These are phyloP conservation scores for Eriocheir sinensis DNA, from an alignment of 1,140 invertebrate species.

Conservation along the genomic window DNA sequence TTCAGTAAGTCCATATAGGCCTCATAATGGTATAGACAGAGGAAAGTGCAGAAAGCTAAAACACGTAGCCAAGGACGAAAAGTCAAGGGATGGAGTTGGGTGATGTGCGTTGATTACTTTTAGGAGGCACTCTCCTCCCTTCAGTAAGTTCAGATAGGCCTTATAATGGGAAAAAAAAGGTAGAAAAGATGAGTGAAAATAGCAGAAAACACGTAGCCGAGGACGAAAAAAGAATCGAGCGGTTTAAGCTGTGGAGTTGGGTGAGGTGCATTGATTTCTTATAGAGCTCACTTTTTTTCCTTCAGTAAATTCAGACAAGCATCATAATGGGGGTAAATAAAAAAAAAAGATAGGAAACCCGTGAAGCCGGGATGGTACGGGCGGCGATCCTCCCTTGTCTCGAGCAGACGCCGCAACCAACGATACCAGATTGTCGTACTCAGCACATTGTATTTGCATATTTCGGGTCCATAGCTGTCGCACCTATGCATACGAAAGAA, in stretches of 20 bases:
- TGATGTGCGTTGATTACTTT: too few relatives aligned
- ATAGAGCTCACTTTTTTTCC: neutral
- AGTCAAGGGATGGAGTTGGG: too few relatives aligned
- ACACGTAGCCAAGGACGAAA: too few relatives aligned
- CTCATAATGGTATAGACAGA: too few relatives aligned
- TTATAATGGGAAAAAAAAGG: neutral
- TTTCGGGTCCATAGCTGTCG: too few relatives aligned
- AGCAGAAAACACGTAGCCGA: neutral
- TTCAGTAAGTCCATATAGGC: too few relatives aligned
- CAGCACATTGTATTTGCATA: too few relatives aligned
- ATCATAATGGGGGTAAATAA: neutral
- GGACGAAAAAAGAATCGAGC: neutral
- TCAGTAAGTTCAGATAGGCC: neutral
- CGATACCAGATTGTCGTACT: too few relatives aligned
- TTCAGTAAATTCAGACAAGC: neutral
- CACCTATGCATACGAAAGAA: too few relatives aligned
- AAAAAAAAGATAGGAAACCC: neutral
- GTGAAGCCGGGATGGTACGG: too few relatives aligned
- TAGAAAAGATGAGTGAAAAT: neutral
- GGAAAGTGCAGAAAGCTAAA: too few relatives aligned
- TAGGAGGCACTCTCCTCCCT: neutral
- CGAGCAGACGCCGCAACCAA: slow-evolving; percentile 36
- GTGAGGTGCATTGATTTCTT: neutral
- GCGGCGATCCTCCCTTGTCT: neutral
- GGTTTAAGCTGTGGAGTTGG: neutral